A percentile compares a stretch with the other conserved stretches of the same genome.
phyloP scores from a whole-genome alignment of 2,888 invertebrate species.

The Neoitamus cyanurus region DNA sequence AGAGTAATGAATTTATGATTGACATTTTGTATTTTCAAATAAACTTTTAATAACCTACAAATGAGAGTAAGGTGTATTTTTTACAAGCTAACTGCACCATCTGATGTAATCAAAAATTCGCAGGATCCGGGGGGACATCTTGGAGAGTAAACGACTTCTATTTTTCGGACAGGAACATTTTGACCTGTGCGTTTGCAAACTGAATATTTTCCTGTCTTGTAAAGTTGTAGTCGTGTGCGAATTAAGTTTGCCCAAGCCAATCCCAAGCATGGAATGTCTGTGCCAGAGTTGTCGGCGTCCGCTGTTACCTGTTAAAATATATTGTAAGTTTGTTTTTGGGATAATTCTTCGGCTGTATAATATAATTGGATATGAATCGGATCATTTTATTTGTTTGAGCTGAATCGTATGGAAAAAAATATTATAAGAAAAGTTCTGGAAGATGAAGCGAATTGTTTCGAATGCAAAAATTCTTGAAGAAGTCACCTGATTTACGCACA shows the following conservation, averaged over 20 bases:
- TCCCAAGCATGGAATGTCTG: slow-evolving; percentile 71
- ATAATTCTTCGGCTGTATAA: too few relatives aligned
- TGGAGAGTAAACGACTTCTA: slow-evolving; percentile 72
- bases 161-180: slow-evolving; percentile 58
- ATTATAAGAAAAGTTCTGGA: too few relatives aligned
- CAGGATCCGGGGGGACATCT: slow-evolving; percentile 68
- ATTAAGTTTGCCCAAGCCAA: slow-evolving; percentile 76
- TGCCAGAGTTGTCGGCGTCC: slow-evolving; percentile 58
- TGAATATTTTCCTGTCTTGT: slow-evolving; percentile 57
- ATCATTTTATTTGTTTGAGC: too few relatives aligned
- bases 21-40: slow-evolving; percentile 36
- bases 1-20: neutral
- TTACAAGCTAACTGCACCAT: slow-evolving; percentile 60
- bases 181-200: neutral
- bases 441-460: too few relatives aligned
- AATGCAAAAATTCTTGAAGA: neutral
- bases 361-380: too few relatives aligned
- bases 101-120: slow-evolving; percentile 68
- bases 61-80: neutral
- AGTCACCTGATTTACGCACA: slow-evolving; percentile 80
- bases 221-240: slow-evolving; percentile 70
- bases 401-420: too few relatives aligned
- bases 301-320: slow-evolving; percentile 61
- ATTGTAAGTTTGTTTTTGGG: neutral
- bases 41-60: slow-evolving; percentile 2